Evolutionary conservation across 2,113 vertebrate genomes (phyloP), one percentile per base, ranked within the genome.

Genomic region (Cygnus buccinator): DNA sequence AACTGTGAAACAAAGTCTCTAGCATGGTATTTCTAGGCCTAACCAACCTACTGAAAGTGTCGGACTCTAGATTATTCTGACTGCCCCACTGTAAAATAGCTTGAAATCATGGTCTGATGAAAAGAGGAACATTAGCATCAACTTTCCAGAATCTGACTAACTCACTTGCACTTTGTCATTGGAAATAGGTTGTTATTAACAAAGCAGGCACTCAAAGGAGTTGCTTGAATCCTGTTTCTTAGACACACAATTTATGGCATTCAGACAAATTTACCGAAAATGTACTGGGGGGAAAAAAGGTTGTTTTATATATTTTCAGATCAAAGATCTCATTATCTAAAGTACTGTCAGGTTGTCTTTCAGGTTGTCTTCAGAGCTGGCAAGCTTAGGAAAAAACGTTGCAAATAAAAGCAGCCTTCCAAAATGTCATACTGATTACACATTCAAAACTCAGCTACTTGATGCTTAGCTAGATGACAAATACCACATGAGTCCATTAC

Each of bases 321-420:
- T 91, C 80, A 95, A 96, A 91, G 81, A 71, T 48, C 71, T 94
- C 54, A 70, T 90, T 90, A 81, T 84, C 81, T 75, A 89, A 91
- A 94, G 65, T 37, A 84, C 78, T 95, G 62, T 59, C 74, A 92
- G 70, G 37, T 82, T 93, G 80, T 75, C 63, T 94, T 93, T 91
- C 37, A 37, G 37, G 37, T 37, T 59, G 70, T 95, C 90, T 94
- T 89, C 78, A 85, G 65, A 96, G 68, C 71, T 94, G 91, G 48
- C 86, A 96, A 76, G 87, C 18, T 20, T 11, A 89, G 37, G 80
- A 96, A 96, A 94, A 80, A 37, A 54, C 37, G n/a, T 46, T 83
- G 71, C 62, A 76, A 87, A 97, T 84, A 96, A 94, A 94, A 94
- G 89, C 74, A 96, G 67, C 84, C 33, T 87, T 95, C 74, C 70